Evolutionary conservation across 2,113 vertebrate species (phyloP), one percentile per base, ranked within the genome.

Genomic region (Speoplatyrhinus poulsoni): DNA sequence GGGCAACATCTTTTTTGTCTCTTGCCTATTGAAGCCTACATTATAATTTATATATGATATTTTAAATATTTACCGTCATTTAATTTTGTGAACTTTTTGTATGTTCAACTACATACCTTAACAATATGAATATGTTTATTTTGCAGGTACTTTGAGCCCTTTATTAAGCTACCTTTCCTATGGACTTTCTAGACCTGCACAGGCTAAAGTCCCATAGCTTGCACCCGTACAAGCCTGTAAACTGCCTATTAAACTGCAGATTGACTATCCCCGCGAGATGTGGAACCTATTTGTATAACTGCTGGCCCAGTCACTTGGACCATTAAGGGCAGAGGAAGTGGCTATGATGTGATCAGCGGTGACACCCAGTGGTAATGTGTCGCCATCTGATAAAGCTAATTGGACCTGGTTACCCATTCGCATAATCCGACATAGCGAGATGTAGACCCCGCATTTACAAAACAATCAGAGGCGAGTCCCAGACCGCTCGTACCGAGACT

Each of bases 391-490:
- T 26, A 26, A 26, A 69, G 75, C 73, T 73, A 63, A 73, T 87
- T 72, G 75, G 67, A 71, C 70, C 64, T 5, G 56, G 62, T 17
- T 78, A 62, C 78, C 67, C 60, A 46, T 64, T 55, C 59, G 50
- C 64, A 66, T 90, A 82, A 91, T 89, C 80, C 77, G 65, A 83
- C 67, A 77, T 82, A 88, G 89, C 88, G 87, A 72, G 58, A 60
- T 81, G 36, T 75, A 79, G 62, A 26, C 26, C 26, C 69, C 26
- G 72, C 57, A 60, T 77, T 81, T 66, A 74, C 12, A 55, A 71
- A 77, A 77, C 77, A 47, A 77, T 83, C 76, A 72, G 69, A 60
- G 68, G 50, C 69, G 4, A 36, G 62, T 6, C 60, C 69, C 26
- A 10, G 36, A 48, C 17, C 63, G 12, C 41, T 60, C 41, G 59